Percentiles rank a stretch among this genome's conserved stretches.
phyloP scores from a whole-genome alignment of 2,113 vertebrate genomes.

The Canis aureus region DNA sequence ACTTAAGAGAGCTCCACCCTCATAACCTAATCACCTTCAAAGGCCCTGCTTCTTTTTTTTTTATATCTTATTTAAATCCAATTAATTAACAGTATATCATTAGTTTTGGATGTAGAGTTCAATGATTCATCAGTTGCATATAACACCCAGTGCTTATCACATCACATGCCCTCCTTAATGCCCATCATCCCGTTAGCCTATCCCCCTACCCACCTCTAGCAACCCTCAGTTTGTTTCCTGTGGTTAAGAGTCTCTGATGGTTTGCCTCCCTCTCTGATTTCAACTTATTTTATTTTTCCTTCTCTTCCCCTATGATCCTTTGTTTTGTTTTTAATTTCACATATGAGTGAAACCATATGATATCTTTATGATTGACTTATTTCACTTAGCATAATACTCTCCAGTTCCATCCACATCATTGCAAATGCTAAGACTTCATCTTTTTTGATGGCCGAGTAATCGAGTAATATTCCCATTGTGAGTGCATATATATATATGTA shows the following conservation, averaged over 20 bases:
- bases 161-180: background rate
- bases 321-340: background rate
- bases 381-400: background rate
- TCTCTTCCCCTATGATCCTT: background rate
- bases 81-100: background rate
- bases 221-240: background rate
- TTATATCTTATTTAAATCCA: background rate
- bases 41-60: background rate
- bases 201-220: background rate
- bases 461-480: too few relatives aligned
- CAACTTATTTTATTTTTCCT: background rate
- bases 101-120: background rate
- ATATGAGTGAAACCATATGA: background rate
- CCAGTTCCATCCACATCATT: too few relatives aligned
- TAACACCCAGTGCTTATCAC: background rate
- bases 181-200: background rate
- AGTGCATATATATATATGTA: too few relatives aligned
- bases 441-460: too few relatives aligned
- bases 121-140: background rate
- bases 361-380: background rate
- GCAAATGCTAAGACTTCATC: too few relatives aligned
- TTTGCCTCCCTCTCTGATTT: background rate
- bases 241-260: background rate
- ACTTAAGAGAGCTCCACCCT: background rate
- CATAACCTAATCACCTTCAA: background rate